Conservation (phyloP, 2,113 vertebrate species). For the Vidua chalybeata region DNA sequence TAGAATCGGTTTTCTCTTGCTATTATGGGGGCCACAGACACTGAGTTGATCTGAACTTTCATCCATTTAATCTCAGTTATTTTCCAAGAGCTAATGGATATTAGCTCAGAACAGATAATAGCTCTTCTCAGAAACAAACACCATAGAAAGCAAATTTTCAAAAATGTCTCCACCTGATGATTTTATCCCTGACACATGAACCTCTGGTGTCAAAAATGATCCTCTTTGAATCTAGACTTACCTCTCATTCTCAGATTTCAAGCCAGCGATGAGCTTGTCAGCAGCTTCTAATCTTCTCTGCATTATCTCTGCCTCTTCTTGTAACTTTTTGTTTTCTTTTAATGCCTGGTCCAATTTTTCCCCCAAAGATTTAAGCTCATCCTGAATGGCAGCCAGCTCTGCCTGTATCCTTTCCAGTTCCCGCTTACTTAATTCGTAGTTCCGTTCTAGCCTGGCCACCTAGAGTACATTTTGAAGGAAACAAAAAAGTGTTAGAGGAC, state of each 20-base stretch:
- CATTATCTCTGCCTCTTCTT: conserved; percentile 94
- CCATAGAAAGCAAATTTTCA: not conserved
- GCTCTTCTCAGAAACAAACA: not conserved
- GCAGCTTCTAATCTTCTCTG: conserved; percentile 89
- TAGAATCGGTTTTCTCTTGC: not conserved
- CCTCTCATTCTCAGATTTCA: conserved; percentile 93
- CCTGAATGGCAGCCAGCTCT: conserved; percentile 83
- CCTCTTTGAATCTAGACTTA: conserved; percentile 42
- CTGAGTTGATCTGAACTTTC: not conserved
- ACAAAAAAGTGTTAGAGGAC: not conserved
- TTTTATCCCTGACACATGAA: not conserved
- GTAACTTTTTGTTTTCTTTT: conserved; percentile 84
- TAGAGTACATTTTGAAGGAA: conserved; percentile 47
- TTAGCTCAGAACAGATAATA: not conserved
- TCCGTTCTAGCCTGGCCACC: conserved; percentile 90
- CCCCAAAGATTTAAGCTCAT: conserved; percentile 83
- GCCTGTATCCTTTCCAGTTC: conserved; percentile 88
- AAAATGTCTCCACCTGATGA: not conserved
- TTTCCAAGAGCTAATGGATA: not conserved
- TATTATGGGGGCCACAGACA: not conserved
- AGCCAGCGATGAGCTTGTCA: conserved; percentile 92
- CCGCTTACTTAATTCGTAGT: conserved; percentile 84
- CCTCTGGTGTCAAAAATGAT: not conserved
- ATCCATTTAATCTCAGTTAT: not conserved
- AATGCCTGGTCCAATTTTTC: conserved; percentile 85